Conservation (phyloP, 2,113 vertebrate species). For the Rousettus leschenaultii region DNA sequence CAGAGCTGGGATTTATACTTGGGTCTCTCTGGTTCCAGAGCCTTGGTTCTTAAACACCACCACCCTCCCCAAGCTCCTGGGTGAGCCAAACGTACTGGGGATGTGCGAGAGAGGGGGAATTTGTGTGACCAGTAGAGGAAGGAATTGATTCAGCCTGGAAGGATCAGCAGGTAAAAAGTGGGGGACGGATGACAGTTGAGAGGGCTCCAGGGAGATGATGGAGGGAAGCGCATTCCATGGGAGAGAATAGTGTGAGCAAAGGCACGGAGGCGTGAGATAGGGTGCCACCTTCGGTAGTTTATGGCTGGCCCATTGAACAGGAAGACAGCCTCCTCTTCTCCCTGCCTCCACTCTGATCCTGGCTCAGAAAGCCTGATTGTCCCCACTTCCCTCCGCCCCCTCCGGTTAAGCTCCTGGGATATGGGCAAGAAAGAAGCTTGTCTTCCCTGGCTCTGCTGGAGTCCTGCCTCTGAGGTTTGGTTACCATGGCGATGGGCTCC, state of each 20-base stretch:
- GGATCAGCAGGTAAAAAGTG: background rate
- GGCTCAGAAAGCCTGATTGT: conserved; percentile 64
- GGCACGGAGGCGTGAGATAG: conserved; percentile 42
- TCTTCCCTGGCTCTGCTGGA: conserved; percentile 72
- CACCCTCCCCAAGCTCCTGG: background rate
- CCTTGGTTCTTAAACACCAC: background rate
- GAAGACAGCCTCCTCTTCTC: conserved; percentile 44
- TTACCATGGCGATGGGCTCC: conserved; percentile 64
- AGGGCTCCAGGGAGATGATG: background rate
- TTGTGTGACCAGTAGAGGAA: background rate
- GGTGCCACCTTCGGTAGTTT: conserved; percentile 46
- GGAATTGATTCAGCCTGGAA: background rate
- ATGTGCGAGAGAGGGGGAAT: background rate
- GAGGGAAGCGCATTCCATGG: background rate
- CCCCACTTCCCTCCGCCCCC: background rate
- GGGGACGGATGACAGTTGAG: background rate
- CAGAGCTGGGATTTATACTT: background rate
- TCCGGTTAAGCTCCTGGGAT: conserved; percentile 63
- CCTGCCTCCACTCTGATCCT: conserved; percentile 9
- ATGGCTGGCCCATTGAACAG: conserved; percentile 32
- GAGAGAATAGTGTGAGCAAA: background rate
- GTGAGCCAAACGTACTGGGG: background rate
- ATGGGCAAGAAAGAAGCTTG: conserved; percentile 71
- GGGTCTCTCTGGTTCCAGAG: background rate
- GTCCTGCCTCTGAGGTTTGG: conserved; percentile 72